Evolutionary conservation across 2,888 invertebrate genomes (phyloP).

Genomic region (Melanostoma mellinum): DNA sequence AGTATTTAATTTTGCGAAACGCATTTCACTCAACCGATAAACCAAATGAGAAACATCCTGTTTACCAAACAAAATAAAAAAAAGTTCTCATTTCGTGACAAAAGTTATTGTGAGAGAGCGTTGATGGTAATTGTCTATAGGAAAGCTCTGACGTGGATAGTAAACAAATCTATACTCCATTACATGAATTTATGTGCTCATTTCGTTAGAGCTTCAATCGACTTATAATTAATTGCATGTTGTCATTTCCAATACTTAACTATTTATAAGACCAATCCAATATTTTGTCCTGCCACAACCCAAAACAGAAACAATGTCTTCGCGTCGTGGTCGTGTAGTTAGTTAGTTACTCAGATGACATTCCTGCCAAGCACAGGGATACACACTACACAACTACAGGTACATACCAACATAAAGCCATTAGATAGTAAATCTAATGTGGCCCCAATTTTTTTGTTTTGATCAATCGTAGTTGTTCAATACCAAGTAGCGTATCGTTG

Average conservation of each 20-base stretch:
- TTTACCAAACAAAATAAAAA: no score
- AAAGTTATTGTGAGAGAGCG: neutral
- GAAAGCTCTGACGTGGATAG: neutral
- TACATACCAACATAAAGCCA: conserved; percentile 6
- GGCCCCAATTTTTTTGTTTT: conserved; percentile 42
- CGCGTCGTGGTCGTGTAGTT: neutral
- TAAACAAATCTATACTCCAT: conserved; percentile 14
- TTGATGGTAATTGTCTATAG: neutral
- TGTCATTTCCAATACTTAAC: conserved; percentile 46
- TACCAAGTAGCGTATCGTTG: conserved; percentile 19
- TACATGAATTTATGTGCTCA: conserved; percentile 18
- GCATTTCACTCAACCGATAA: no score
- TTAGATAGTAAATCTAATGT: conserved; percentile 44
- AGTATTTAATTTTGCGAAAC: no score
- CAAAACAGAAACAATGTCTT: neutral
- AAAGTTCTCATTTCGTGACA: neutral
- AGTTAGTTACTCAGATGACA: conserved; percentile 5
- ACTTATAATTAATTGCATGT: conserved; percentile 58
- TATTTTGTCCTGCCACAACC: conserved; percentile 2
- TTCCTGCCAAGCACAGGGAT: conserved; percentile 17
- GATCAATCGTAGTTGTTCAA: conserved; percentile 47
- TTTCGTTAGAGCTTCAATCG: neutral
- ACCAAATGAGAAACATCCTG: no score
- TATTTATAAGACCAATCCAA: conserved; percentile 15
- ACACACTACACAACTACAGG: neutral